Percentiles rank a stretch among this genome's conserved stretches.
Evolutionary conservation across 2,797 vertebrate genomes (phyloP).

Genomic region (Coranthus polyacanthus): DNA sequence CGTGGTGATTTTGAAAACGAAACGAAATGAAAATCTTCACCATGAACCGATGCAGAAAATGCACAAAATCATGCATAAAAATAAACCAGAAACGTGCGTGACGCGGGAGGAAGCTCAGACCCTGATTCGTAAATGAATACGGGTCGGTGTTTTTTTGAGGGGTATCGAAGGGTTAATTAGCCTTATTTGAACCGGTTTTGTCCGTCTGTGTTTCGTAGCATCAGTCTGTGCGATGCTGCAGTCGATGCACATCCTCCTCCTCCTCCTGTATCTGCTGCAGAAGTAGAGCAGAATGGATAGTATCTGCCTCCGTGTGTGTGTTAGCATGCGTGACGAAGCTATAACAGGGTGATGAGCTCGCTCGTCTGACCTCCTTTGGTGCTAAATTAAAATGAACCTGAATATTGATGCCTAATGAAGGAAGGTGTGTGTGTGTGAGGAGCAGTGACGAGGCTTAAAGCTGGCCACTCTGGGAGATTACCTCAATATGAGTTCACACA

Average conservation of each 20-base stretch:
- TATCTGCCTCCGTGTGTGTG: slow-evolving; percentile 39
- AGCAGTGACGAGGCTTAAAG: slow-evolving; percentile 72
- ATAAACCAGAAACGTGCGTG: too few species aligned
- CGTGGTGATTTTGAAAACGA: too few species aligned
- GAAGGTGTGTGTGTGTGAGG: slow-evolving; percentile 59
- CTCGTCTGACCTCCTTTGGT: slow-evolving; percentile 80
- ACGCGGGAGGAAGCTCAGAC: too few species aligned
- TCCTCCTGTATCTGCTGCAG: slow-evolving; percentile 43
- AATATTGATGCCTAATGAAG: slow-evolving; percentile 80
- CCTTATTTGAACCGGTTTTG: slow-evolving; percentile 11
- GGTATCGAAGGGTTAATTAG: too few species aligned
- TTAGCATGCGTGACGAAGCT: slow-evolving; percentile 64
- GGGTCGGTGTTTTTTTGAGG: too few species aligned
- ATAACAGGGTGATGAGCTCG: slow-evolving; percentile 73
- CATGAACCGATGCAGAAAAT: too few species aligned
- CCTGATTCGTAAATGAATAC: too few species aligned
- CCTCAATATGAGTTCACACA: slow-evolving; percentile 58
- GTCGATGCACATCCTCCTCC: slow-evolving; percentile 33
- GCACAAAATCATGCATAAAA: too few species aligned
- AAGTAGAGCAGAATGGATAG: slow-evolving; percentile 58
- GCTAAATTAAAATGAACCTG: slow-evolving; percentile 84
- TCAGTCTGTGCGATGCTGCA: slow-evolving; percentile 22
- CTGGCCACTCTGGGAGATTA: slow-evolving; percentile 69
- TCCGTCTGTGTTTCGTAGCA: slow-evolving; percentile 10
- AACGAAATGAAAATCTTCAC: too few species aligned